Conservation (phyloP, 2,797 vertebrate genomes). For the Alectoris magna region DNA sequence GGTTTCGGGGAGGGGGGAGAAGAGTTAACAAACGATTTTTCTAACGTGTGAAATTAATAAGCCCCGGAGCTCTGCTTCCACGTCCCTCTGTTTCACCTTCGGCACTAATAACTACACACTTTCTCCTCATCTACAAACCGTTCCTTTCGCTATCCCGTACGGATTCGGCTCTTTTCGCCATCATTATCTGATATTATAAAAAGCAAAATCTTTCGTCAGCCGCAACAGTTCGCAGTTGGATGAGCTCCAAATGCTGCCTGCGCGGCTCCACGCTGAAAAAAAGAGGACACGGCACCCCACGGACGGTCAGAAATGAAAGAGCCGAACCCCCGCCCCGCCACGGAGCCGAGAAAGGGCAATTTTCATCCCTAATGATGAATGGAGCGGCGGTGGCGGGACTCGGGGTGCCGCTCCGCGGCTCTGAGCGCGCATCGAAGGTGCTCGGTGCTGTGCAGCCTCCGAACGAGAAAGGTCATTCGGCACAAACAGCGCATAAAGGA, state of each 20-base stretch:
- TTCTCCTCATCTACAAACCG: slow-evolving; percentile 10
- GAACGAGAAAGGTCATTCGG: slow-evolving; percentile 71
- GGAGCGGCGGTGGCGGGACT: slow-evolving; percentile 32
- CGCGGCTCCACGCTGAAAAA: slow-evolving; percentile 75
- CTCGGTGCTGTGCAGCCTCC: slow-evolving; percentile 66
- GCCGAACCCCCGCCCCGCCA: not conserved
- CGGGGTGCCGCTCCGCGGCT: not conserved
- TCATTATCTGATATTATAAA: slow-evolving; percentile 64
- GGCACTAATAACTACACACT: not conserved
- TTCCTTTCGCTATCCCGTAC: not conserved
- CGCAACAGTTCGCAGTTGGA: slow-evolving; percentile 69
- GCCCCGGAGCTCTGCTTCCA: not conserved
- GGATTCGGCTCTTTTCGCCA: slow-evolving; percentile 51
- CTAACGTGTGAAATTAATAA: slow-evolving; percentile 5
- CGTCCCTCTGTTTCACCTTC: not conserved
- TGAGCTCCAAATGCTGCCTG: slow-evolving; percentile 69
- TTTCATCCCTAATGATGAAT: slow-evolving; percentile 44
- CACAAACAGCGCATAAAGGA: slow-evolving; percentile 61
- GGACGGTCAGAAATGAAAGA: slow-evolving; percentile 64
- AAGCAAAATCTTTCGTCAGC: slow-evolving; percentile 64
- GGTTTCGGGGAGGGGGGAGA: not conserved
- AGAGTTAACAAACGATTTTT: slow-evolving; percentile 30
- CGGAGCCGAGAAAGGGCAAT: slow-evolving; percentile 45
- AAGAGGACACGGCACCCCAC: slow-evolving; percentile 68
- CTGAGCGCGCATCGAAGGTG: slow-evolving; percentile 61